Conservation (phyloP, 2,888 invertebrate species). For the Temnothorax unifasciatus region DNA sequence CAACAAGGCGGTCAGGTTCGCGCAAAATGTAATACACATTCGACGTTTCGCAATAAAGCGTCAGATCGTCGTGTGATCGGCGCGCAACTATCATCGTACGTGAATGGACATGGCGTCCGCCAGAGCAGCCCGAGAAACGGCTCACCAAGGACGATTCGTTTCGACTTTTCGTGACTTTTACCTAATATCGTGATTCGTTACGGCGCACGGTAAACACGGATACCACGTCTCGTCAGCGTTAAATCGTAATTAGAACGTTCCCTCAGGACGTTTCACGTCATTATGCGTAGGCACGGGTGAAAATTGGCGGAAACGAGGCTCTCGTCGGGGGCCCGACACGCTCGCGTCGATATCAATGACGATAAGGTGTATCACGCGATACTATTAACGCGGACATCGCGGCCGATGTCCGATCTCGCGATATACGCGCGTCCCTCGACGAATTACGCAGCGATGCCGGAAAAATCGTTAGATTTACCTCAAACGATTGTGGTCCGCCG, state of each 20-base stretch:
- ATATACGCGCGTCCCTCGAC: slow-evolving; percentile 57
- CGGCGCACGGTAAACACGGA: neutral
- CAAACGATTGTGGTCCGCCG: slow-evolving; percentile 63
- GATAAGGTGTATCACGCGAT: slow-evolving; percentile 59
- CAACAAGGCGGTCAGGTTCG: slow-evolving; percentile 5
- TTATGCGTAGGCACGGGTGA: slow-evolving; percentile 22
- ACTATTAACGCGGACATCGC: slow-evolving; percentile 56
- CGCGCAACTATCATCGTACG: slow-evolving; percentile 52
- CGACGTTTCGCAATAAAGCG: neutral
- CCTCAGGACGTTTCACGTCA: neutral
- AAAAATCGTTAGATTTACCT: slow-evolving; percentile 83
- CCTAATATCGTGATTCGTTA: neutral
- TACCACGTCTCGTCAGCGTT: neutral
- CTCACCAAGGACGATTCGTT: slow-evolving; percentile 15
- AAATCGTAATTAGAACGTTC: neutral
- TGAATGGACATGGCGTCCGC: slow-evolving; percentile 75
- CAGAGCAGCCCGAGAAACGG: slow-evolving; percentile 59
- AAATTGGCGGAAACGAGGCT: slow-evolving; percentile 50
- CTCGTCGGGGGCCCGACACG: slow-evolving; percentile 8
- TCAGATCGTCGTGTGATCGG: neutral
- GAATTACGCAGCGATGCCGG: slow-evolving; percentile 74
- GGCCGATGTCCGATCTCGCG: slow-evolving; percentile 18
- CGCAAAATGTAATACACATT: neutral
- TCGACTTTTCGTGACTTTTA: slow-evolving; percentile 6
- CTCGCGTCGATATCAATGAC: slow-evolving; percentile 57